These are phyloP conservation scores for Ochotona curzoniae DNA, from an alignment of 2,113 vertebrate genomes.

Conservation along the genomic window DNA sequence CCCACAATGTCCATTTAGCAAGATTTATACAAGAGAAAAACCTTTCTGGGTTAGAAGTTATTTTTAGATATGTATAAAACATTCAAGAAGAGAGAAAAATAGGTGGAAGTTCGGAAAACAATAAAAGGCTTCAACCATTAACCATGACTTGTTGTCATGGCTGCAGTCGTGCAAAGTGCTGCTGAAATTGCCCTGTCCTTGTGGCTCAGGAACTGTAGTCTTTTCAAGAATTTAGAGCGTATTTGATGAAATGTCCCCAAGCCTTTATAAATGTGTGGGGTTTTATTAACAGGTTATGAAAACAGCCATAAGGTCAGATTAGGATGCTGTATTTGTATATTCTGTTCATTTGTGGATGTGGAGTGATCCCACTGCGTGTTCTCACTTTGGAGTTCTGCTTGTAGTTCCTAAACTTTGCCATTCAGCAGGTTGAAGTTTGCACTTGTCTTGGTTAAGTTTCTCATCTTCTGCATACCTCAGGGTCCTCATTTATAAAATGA, in stretches of 20 bases:
- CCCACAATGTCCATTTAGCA: not conserved
- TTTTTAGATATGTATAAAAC: slow-evolving; percentile 72
- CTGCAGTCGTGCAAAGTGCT: not conserved
- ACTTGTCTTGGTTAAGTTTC: not conserved
- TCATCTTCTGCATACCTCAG: not conserved
- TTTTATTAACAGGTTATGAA: slow-evolving; percentile 51
- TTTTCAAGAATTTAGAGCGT: not conserved
- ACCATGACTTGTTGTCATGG: not conserved
- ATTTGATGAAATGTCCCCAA: slow-evolving; percentile 19
- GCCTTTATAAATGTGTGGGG: slow-evolving; percentile 14
- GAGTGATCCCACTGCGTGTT: not conserved
- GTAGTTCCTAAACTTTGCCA: not conserved
- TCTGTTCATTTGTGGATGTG: not conserved
- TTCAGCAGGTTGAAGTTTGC: not conserved
- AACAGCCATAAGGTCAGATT: not conserved
- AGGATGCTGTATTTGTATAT: not conserved
- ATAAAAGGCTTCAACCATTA: slow-evolving; percentile 51
- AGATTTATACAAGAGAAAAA: slow-evolving; percentile 55
- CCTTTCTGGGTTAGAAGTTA: slow-evolving; percentile 49
- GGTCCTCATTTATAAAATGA: not conserved
- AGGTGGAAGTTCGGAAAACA: slow-evolving; percentile 55
- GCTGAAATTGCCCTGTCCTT: not conserved
- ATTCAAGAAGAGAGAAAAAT: slow-evolving; percentile 63
- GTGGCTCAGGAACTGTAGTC: not conserved
- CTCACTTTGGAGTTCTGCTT: not conserved